Percentiles rank a stretch among this genome's conserved stretches.
phyloP scores from a whole-genome alignment of 2,888 invertebrate species.

The Helicoverpa assulta region DNA sequence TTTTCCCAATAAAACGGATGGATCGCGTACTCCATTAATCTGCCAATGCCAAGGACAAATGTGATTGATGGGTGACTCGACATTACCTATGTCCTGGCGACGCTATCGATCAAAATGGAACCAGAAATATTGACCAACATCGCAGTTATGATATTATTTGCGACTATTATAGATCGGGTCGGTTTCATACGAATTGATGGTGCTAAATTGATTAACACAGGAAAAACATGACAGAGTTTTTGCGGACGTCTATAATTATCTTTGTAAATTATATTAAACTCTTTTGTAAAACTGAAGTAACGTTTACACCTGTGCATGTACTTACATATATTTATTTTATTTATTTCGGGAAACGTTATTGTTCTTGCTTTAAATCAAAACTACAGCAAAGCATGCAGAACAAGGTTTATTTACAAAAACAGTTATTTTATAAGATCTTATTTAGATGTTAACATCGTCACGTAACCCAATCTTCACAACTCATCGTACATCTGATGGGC shows the following conservation, averaged over 20 bases:
- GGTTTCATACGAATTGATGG: slow-evolving; percentile 28
- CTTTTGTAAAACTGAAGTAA: too few species aligned
- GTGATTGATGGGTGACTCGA: slow-evolving; percentile 77
- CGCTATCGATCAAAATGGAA: slow-evolving; percentile 50
- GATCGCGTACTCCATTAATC: slow-evolving; percentile 73
- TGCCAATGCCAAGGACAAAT: slow-evolving; percentile 77
- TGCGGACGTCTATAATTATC: too few species aligned
- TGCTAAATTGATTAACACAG: too few species aligned
- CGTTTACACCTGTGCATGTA: too few species aligned
- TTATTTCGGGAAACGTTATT: too few species aligned
- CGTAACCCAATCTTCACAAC: slow-evolving; percentile 7
- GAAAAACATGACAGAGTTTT: too few species aligned
- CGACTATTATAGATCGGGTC: slow-evolving; percentile 44
- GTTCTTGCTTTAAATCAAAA: too few species aligned
- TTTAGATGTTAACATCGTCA: slow-evolving; percentile 8
- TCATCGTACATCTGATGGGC: slow-evolving; percentile 49
- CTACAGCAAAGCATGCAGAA: too few species aligned
- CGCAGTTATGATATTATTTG: slow-evolving; percentile 45
- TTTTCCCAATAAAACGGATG: slow-evolving; percentile 66
- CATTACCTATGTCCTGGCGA: slow-evolving; percentile 73
- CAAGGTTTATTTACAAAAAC: too few species aligned
- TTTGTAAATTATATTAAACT: too few species aligned
- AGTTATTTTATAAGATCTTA: too few species aligned
- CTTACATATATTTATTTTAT: too few species aligned
- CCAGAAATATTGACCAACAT: slow-evolving; percentile 55